Evolutionary conservation across 1,140 invertebrate genomes (phyloP).

Genomic region (Cydia fagiglandana): DNA sequence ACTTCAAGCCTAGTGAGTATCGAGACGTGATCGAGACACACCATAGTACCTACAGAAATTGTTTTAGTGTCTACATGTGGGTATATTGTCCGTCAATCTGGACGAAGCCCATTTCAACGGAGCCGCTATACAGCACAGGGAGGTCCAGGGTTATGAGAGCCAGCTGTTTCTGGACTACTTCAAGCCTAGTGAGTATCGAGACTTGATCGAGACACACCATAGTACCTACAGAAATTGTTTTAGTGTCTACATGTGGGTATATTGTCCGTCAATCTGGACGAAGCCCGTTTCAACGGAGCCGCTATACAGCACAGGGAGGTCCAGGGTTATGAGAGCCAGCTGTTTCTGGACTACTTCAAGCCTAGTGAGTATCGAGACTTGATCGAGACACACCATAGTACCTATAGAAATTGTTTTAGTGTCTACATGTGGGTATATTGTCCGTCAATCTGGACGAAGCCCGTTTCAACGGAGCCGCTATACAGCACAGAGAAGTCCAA

Average conservation of each 20-base stretch:
- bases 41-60: too few species aligned
- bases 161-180: slow-evolving; percentile 92
- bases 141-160: slow-evolving; percentile 92
- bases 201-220: too few species aligned
- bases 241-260: slow-evolving; percentile 80
- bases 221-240: too few species aligned
- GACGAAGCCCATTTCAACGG: slow-evolving; percentile 90
- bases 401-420: too few species aligned
- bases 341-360: slow-evolving; percentile 92
- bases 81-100: slow-evolving; percentile 89
- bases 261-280: slow-evolving; percentile 91
- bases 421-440: slow-evolving; percentile 55
- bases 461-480: slow-evolving; percentile 87
- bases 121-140: slow-evolving; percentile 91
- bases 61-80: too few species aligned
- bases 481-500: slow-evolving; percentile 93
- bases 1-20: slow-evolving; percentile 88
- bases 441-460: slow-evolving; percentile 92
- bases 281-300: slow-evolving; percentile 86
- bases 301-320: slow-evolving; percentile 94
- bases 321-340: slow-evolving; percentile 89
- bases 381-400: too few species aligned
- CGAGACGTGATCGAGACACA: too few species aligned
- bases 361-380: slow-evolving; percentile 85
- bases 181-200: slow-evolving; percentile 84